phyloP scores from a whole-genome alignment of 2,888 invertebrate species.

The Tiphia femorata region DNA sequence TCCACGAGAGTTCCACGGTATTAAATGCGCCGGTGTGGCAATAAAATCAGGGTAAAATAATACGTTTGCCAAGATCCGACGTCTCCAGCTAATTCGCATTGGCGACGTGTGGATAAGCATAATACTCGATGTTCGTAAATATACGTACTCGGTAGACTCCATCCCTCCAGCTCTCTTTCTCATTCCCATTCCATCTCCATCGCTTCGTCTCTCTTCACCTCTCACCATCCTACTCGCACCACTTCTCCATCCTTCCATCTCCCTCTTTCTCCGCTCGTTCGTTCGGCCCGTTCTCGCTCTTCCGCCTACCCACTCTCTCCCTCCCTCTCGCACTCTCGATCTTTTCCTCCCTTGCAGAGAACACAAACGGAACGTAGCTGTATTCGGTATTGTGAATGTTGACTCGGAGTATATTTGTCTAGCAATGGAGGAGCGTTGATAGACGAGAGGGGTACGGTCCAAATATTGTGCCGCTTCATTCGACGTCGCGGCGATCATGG shows the following conservation, averaged over 20 bases:
- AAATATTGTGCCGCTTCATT: slow-evolving; percentile 52
- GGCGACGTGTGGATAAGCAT: slow-evolving; percentile 5
- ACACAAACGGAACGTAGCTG: slow-evolving; percentile 15
- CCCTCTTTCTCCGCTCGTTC: slow-evolving; percentile 7
- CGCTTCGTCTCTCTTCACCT: too few species aligned
- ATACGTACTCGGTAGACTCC: not conserved
- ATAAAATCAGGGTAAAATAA: too few species aligned
- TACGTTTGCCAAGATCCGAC: too few species aligned
- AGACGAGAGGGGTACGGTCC: slow-evolving; percentile 30
- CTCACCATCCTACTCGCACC: too few species aligned
- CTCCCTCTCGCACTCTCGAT: not conserved
- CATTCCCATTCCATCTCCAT: too few species aligned
- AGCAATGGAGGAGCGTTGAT: slow-evolving; percentile 59
- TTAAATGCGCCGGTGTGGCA: too few species aligned
- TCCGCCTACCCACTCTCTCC: not conserved
- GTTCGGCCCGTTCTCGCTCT: not conserved
- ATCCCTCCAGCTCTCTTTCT: too few species aligned
- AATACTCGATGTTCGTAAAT: slow-evolving; percentile 22
- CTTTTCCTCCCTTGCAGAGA: slow-evolving; percentile 32
- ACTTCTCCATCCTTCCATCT: not conserved
- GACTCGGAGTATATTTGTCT: slow-evolving; percentile 64
- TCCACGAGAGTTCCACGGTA: too few species aligned
- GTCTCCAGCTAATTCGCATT: too few species aligned
- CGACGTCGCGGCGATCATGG: slow-evolving; percentile 52
- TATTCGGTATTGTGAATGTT: slow-evolving; percentile 44